These are phyloP conservation scores for Melopsittacus undulatus DNA, from an alignment of 2,797 vertebrate species.

Conservation along the genomic window DNA sequence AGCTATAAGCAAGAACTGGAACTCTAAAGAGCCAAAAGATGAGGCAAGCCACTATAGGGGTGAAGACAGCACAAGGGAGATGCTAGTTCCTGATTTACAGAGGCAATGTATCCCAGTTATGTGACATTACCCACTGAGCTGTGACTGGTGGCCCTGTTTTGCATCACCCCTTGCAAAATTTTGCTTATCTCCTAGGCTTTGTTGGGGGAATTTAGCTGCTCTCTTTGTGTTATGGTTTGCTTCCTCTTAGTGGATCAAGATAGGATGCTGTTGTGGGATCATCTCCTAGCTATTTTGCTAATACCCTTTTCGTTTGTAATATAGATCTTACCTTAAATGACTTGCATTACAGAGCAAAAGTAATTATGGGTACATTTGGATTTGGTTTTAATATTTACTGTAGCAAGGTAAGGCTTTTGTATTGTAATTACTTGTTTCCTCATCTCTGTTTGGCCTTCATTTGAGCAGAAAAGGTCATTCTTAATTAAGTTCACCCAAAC, in stretches of 20 bases:
- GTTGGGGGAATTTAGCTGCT: background rate
- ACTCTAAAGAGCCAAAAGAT: background rate
- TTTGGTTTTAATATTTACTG: slow-evolving; percentile 27
- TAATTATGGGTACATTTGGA: background rate
- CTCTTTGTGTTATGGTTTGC: background rate
- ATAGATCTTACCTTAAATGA: background rate
- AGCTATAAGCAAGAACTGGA: background rate
- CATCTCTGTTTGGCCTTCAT: background rate
- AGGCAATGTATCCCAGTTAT: background rate
- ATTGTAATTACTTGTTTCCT: background rate
- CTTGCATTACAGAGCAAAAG: background rate
- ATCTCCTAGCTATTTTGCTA: background rate
- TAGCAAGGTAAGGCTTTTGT: background rate
- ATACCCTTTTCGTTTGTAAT: background rate
- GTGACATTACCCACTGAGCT: background rate
- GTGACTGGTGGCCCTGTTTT: background rate
- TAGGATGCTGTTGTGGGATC: background rate
- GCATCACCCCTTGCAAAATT: background rate
- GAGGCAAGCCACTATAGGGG: background rate
- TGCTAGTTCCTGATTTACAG: background rate
- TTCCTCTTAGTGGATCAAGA: background rate
- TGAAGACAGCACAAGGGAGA: background rate
- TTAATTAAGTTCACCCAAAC: slow-evolving; percentile 21
- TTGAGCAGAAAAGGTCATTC: slow-evolving; percentile 2
- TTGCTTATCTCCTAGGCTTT: background rate